A percentile compares a stretch with the other conserved stretches of the same genome.
Conservation (phyloP, 2,797 vertebrate genomes). For the Mus spretus region DNA sequence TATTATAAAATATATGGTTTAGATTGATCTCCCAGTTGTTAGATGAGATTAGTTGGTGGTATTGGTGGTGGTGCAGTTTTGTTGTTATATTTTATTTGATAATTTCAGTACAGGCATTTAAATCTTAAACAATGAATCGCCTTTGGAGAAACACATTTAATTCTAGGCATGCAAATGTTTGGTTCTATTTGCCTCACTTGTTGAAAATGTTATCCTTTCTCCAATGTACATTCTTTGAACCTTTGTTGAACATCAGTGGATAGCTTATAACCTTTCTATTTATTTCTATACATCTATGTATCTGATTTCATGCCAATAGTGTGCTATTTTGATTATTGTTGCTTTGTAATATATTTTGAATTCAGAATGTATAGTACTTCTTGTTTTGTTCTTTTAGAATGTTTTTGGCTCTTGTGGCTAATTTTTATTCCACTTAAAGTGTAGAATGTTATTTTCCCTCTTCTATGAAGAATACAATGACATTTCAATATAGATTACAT, state of each 20-base stretch:
- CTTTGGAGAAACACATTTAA: not conserved
- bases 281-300: not conserved
- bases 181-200: not conserved
- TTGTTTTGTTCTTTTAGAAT: not conserved
- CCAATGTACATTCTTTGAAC: not conserved
- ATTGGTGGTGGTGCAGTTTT: not conserved
- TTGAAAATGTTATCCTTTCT: not conserved
- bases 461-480: not conserved
- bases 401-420: not conserved
- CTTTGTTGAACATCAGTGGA: not conserved
- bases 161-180: not conserved
- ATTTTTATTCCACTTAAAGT: not conserved
- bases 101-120: not conserved
- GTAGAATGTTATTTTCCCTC: not conserved
- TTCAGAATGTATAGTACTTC: not conserved
- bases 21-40: not conserved
- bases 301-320: not conserved
- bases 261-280: not conserved
- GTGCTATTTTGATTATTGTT: not conserved
- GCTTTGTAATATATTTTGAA: not conserved
- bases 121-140: not conserved
- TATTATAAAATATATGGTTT: not conserved
- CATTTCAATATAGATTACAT: not conserved
- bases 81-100: not conserved
- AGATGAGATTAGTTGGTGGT: not conserved